Conservation (phyloP, 1,140 invertebrate species). For the Brachionus manjavacas region DNA sequence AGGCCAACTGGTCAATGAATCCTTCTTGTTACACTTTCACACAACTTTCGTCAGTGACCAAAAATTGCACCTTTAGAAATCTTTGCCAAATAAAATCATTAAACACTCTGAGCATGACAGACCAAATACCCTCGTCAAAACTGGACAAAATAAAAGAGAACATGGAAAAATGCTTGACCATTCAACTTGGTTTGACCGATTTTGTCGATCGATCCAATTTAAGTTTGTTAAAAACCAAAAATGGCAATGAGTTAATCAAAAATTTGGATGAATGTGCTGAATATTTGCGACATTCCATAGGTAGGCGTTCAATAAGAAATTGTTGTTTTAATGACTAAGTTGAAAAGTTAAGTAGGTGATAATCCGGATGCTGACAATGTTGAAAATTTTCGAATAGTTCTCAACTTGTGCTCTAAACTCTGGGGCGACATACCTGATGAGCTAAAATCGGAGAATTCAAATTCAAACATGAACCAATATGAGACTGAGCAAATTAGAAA, state of each 20-base stretch:
- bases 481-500: constrained; percentile 27
- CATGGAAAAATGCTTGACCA: background rate
- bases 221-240: background rate
- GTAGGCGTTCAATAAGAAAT: background rate
- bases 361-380: constrained; percentile 41
- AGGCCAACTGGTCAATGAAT: background rate
- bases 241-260: background rate
- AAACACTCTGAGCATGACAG: background rate
- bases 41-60: background rate
- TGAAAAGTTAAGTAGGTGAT: constrained; percentile 41
- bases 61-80: constrained; percentile 6
- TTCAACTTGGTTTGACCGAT: constrained; percentile 5
- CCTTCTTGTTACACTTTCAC: constrained; percentile 9
- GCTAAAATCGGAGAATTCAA: background rate
- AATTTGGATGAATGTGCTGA: constrained; percentile 8
- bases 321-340: background rate
- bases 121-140: constrained; percentile 7
- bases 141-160: background rate
- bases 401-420: background rate
- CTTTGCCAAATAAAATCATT: background rate
- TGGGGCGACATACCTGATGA: constrained; percentile 29
- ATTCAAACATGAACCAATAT: background rate
- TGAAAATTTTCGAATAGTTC: constrained; percentile 8
- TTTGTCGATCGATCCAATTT: background rate
- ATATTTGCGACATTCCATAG: constrained; percentile 14